Percentiles rank a stretch among this genome's conserved stretches.
Conservation (phyloP, 2,113 vertebrate genomes). For the Entelurus aequoreus region DNA sequence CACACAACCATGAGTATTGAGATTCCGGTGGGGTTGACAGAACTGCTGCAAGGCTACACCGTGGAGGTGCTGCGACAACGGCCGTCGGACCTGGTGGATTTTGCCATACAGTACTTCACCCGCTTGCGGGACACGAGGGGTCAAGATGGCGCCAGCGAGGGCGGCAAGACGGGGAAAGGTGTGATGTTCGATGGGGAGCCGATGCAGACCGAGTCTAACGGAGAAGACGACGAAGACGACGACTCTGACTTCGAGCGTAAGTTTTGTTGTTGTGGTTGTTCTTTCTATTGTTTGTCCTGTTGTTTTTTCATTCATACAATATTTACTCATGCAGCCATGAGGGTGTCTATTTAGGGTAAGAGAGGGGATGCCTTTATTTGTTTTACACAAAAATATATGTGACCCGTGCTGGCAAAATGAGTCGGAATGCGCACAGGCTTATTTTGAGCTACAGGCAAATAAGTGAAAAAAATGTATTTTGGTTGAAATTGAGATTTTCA, state of each 20-base stretch:
- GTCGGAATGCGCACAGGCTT: no score
- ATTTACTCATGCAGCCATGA: no score
- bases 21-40: conserved; percentile 92
- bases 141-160: conserved; percentile 69
- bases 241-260: conserved; percentile 91
- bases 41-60: conserved; percentile 95
- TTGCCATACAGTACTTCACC: conserved; percentile 93
- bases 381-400: no score
- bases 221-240: conserved; percentile 80
- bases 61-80: conserved; percentile 92
- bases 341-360: no score
- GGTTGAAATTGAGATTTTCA: no score
- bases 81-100: conserved; percentile 88
- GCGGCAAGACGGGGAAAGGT: conserved; percentile 64
- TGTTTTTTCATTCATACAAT: no score
- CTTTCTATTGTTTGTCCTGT: no score
- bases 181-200: conserved; percentile 81
- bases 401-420: no score
- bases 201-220: conserved; percentile 84
- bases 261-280: conserved; percentile 21
- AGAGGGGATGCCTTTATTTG: no score
- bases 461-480: no score
- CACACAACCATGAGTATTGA: conserved; percentile 88
- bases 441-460: no score
- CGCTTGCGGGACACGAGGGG: conserved; percentile 81